phyloP scores from a whole-genome alignment of 1,140 invertebrate species.

The Aphaenogaster rudis region DNA sequence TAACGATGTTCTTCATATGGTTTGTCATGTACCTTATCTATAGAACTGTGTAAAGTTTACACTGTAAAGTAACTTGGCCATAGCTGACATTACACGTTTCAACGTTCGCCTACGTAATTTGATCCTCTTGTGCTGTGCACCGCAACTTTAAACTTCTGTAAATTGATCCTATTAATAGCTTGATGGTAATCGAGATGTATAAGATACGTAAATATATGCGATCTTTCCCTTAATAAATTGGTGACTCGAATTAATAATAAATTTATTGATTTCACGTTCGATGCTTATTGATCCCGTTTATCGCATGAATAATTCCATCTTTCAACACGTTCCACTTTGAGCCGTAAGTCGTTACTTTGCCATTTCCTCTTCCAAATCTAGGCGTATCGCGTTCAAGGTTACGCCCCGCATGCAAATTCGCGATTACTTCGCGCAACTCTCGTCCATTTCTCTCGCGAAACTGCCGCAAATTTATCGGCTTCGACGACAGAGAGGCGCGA shows the following conservation, averaged over 20 bases:
- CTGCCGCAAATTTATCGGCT: constrained; percentile 38
- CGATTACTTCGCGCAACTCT: constrained; percentile 58
- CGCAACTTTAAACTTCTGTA: background rate
- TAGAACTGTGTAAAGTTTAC: constrained; percentile 47
- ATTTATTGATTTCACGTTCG: background rate
- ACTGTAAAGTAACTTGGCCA: constrained; percentile 27
- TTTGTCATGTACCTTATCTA: constrained; percentile 47
- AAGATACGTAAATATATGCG: background rate
- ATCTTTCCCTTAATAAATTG: background rate
- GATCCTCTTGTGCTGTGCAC: background rate
- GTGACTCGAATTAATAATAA: background rate
- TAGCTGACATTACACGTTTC: constrained; percentile 45
- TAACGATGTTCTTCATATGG: constrained; percentile 39
- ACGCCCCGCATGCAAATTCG: constrained; percentile 51
- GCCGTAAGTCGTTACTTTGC: constrained; percentile 30
- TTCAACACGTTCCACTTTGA: constrained; percentile 9
- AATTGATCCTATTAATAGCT: constrained; percentile 27
- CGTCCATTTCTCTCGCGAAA: constrained; percentile 28
- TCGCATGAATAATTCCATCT: constrained; percentile 17
- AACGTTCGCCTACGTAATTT: constrained; percentile 17
- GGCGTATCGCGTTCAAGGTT: constrained; percentile 60
- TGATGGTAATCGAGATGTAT: background rate
- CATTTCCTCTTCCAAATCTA: constrained; percentile 40
- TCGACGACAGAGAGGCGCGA: constrained; percentile 10
- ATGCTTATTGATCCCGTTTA: background rate